Base-by-base conservation (phyloP, 2,113 vertebrate genomes). In the Pollimyrus isidori region DNA sequence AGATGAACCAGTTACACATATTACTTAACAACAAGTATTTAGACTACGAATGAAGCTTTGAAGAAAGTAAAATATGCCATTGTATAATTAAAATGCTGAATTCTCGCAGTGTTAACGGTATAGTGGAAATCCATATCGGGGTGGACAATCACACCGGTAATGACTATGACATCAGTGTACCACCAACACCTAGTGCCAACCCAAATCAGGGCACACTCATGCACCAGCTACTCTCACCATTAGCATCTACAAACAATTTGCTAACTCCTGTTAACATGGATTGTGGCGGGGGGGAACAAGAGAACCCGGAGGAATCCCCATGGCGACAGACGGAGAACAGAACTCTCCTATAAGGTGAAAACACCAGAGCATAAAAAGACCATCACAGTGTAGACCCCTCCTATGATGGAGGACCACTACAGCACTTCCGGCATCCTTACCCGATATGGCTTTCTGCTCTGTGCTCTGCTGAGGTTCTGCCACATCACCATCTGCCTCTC, bases 371-470 rank as follows among this genome's bases (percentile, higher is more conserved):
- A 73, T 73, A 35, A 73, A 73, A 62, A 3, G 23, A n/a, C n/a
- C 15, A 19, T 19, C 0, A 4, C 35, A 19, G 73, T 80, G 73
- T 19, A 15, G 13, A 42, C 13, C 35, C 73, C 11, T 80, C 13
- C 5, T 42, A 42, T 35, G 30, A 80, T 11, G 13, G 15, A 80
- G 2, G 73, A 56, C 21, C 53, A 56, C 53, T 4, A 56, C 10
- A 39, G 35, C 39, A 11, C 73, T 80, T 80, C 6, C 4, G 15
- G 35, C 73, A 80, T 42, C 35, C 92, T 93, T 96, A 95, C 97
- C 96, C 92, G 96, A 91, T 86, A 94, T 93, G 21, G 95, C 93
- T 92, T 95, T 97, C 88, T 96, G 96, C 91, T 99, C 98, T 2
- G 93, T 96, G 26, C 94, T 91, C 90, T 90, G 92, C 0, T 92